These are phyloP conservation scores for Uromys caudimaculatus DNA, from an alignment of 2,797 vertebrate species.

Conservation along the genomic window DNA sequence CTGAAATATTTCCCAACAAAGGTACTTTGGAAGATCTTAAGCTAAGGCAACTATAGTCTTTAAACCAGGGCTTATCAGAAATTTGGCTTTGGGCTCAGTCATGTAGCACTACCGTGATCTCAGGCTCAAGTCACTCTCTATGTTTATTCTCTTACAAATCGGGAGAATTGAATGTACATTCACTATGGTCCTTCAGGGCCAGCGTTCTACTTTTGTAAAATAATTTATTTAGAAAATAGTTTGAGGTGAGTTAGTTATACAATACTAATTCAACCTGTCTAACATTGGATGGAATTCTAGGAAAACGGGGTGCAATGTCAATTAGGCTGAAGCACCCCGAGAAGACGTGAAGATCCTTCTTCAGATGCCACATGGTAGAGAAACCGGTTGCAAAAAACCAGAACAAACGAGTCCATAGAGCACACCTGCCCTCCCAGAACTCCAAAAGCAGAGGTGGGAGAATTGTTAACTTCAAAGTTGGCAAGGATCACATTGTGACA, in stretches of 20 bases:
- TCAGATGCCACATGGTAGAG: neutral
- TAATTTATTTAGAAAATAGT: neutral
- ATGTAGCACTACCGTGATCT: neutral
- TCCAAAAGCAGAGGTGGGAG: neutral
- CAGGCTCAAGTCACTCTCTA: neutral
- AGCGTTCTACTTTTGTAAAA: neutral
- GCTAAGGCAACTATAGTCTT: neutral
- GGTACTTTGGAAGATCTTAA: neutral
- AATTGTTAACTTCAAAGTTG: neutral
- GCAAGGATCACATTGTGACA: neutral
- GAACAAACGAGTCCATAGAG: neutral
- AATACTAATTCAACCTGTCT: neutral
- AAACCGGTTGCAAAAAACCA: neutral
- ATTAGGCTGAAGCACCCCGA: neutral
- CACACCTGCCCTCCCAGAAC: neutral
- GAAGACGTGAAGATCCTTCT: neutral
- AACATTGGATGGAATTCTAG: neutral
- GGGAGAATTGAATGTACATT: neutral
- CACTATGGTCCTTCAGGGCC: neutral
- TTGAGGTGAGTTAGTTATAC: neutral
- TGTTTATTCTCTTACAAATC: neutral
- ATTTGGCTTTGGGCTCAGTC: neutral
- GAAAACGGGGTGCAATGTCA: neutral
- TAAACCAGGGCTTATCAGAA: neutral
- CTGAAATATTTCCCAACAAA: conserved; percentile 30